Conservation (phyloP, 2,797 vertebrate genomes). For the Alosa sapidissima region DNA sequence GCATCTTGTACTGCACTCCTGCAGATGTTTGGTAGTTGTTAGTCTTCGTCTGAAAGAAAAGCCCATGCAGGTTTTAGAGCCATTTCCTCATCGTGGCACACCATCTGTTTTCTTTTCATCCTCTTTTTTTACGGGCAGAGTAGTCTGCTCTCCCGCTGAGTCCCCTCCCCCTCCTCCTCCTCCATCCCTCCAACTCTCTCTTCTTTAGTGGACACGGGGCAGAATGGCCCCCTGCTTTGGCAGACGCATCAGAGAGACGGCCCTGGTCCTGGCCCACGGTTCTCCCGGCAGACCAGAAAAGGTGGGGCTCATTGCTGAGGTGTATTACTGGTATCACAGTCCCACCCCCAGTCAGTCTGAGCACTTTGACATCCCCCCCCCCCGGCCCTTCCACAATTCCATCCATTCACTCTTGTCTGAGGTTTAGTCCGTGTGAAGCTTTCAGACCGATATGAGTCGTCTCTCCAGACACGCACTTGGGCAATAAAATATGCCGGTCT, state of each 20-base stretch:
- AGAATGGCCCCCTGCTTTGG: conserved; percentile 3
- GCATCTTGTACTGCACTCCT: background rate
- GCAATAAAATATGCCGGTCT: background rate
- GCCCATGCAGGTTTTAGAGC: background rate
- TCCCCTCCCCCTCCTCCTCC: background rate
- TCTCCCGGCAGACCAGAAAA: background rate
- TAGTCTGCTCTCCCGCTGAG: conserved; percentile 12
- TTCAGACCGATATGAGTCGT: background rate
- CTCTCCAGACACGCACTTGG: background rate
- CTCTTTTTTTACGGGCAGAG: conserved; percentile 12
- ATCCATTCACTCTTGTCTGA: background rate
- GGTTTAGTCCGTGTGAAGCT: background rate
- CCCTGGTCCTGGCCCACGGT: background rate
- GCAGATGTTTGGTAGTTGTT: background rate
- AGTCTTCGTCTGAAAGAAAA: background rate
- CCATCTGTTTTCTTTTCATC: conserved; percentile 20
- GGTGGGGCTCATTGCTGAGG: background rate
- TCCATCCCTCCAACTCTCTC: background rate
- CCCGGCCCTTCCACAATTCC: background rate
- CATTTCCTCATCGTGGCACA: background rate
- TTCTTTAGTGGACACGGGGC: background rate
- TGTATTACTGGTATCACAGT: background rate
- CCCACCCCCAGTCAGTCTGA: background rate
- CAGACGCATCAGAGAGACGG: background rate
- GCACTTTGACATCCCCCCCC: background rate